phyloP scores from a whole-genome alignment of 30 jellyfish, hydroid and myxozoan genomes.

The Aurelia sp. region DNA sequence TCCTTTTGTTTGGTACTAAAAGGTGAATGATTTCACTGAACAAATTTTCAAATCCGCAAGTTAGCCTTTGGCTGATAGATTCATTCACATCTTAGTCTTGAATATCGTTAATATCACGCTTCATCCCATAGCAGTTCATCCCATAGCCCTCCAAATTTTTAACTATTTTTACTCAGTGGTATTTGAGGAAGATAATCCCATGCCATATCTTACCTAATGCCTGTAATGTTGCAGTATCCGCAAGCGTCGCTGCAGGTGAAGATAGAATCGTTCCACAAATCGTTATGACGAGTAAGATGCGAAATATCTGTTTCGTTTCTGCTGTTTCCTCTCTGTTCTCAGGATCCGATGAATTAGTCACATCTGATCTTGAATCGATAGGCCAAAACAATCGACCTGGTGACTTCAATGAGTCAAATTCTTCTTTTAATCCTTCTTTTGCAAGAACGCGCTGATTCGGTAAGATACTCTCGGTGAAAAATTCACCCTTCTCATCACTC shows the following conservation, averaged over 20 bases:
- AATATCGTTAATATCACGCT: not conserved
- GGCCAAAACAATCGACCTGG: constrained; percentile 97
- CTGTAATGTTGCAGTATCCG: constrained; percentile 97
- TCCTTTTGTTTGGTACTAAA: too few relatives aligned
- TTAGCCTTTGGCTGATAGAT: too few relatives aligned
- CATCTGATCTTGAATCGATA: constrained; percentile 62
- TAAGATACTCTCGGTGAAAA: constrained; percentile 46
- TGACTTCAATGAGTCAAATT: constrained; percentile 84
- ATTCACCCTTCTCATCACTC: constrained; percentile 38
- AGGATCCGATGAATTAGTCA: constrained; percentile 42
- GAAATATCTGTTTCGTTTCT: constrained; percentile 65
- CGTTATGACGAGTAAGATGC: constrained; percentile 77
- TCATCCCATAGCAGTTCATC: not conserved
- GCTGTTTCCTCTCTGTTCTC: constrained; percentile 38
- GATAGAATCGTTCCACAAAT: constrained; percentile 91
- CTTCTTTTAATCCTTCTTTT: constrained; percentile 90
- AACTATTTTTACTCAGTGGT: not conserved
- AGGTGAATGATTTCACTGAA: too few relatives aligned
- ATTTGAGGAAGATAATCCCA: not conserved
- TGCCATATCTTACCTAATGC: constrained; percentile 66
- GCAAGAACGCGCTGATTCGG: constrained; percentile 85
- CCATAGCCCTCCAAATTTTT: not conserved
- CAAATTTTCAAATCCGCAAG: too few relatives aligned
- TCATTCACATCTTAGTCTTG: too few relatives aligned
- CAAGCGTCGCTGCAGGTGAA: constrained; percentile 97